Percentiles rank a stretch among this genome's conserved stretches.
These are phyloP conservation scores for Drosophila pectinifera DNA, from an alignment of 1,140 invertebrate genomes.

Conservation along the genomic window DNA sequence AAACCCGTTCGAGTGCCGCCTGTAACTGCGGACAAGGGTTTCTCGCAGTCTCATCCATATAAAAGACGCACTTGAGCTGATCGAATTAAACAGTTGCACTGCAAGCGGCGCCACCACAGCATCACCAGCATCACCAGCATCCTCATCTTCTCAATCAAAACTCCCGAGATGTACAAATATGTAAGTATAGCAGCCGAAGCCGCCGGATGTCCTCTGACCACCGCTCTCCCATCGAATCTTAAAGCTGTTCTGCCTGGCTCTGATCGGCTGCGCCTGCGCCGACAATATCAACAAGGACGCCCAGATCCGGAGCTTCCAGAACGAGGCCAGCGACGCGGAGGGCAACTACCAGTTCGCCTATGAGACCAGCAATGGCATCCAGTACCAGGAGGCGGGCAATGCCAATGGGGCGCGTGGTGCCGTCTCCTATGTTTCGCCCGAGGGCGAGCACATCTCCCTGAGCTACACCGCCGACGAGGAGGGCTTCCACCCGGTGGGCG, in stretches of 20 bases:
- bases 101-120: slow-evolving; percentile 58
- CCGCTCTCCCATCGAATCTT: background rate
- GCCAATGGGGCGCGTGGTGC: slow-evolving; percentile 72
- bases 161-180: slow-evolving; percentile 71
- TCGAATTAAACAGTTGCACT: slow-evolving; percentile 74
- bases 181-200: slow-evolving; percentile 51
- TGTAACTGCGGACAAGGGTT: slow-evolving; percentile 28
- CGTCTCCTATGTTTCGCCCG: slow-evolving; percentile 76
- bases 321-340: slow-evolving; percentile 77
- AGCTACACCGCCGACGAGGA: slow-evolving; percentile 88
- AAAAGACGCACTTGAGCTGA: slow-evolving; percentile 68
- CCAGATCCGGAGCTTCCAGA: slow-evolving; percentile 80
- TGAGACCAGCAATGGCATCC: slow-evolving; percentile 81
- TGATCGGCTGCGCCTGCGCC: slow-evolving; percentile 67
- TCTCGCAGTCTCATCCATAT: slow-evolving; percentile 51
- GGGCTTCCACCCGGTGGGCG: slow-evolving; percentile 86
- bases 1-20: slow-evolving; percentile 61
- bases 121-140: slow-evolving; percentile 41
- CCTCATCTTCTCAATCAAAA: slow-evolving; percentile 8
- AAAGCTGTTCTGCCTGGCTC: slow-evolving; percentile 68
- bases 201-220: background rate
- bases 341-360: slow-evolving; percentile 81
- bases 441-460: slow-evolving; percentile 86
- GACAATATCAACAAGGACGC: slow-evolving; percentile 84
- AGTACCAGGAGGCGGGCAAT: slow-evolving; percentile 78